Percentiles rank a stretch among this genome's conserved stretches.
phyloP scores from a whole-genome alignment of 2,113 vertebrate species.

The Crotalus tigris region DNA sequence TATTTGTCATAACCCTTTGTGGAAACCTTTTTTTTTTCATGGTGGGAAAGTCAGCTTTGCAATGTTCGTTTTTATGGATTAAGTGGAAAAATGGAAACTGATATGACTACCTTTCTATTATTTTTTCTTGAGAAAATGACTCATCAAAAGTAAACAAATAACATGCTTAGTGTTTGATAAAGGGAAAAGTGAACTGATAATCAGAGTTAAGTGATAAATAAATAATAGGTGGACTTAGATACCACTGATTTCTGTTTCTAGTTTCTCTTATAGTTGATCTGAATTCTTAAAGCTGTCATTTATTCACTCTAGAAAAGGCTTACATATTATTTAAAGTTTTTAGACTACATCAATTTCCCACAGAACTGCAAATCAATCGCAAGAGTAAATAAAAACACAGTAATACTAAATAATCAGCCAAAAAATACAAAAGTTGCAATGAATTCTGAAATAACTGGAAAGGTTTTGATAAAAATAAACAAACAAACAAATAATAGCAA shows the following conservation, averaged over 20 bases:
- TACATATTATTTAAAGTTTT: neutral
- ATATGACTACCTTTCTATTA: too few relatives aligned
- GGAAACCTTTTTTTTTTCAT: neutral
- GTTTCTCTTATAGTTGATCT: neutral
- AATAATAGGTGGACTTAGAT: neutral
- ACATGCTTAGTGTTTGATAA: neutral
- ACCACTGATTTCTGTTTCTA: neutral
- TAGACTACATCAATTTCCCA: neutral
- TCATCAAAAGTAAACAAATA: neutral
- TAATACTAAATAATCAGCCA: neutral
- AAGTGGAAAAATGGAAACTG: neutral
- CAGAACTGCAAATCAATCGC: neutral
- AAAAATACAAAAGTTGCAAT: neutral
- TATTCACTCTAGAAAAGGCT: neutral
- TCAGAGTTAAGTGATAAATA: neutral
- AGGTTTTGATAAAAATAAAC: neutral
- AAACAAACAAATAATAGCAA: neutral
- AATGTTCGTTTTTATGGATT: neutral
- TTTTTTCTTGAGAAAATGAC: neutral
- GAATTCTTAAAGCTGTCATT: neutral
- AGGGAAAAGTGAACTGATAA: neutral
- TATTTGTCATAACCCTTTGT: neutral
- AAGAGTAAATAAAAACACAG: neutral
- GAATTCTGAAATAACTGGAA: neutral
- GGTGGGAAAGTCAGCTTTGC: neutral